These are phyloP conservation scores for Dasypolia templi DNA, from an alignment of 2,888 invertebrate species.

Conservation along the genomic window DNA sequence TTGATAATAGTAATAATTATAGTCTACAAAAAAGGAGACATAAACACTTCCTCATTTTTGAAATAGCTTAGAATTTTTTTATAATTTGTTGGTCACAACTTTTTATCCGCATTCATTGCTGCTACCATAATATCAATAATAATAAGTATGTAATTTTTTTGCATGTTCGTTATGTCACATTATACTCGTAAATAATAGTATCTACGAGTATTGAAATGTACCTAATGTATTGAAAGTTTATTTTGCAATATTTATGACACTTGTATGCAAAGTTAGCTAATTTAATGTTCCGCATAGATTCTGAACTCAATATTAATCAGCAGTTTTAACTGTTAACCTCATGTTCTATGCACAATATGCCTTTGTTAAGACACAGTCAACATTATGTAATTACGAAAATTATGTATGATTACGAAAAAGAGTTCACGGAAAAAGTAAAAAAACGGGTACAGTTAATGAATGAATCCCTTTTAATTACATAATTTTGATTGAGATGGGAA, in stretches of 20 bases:
- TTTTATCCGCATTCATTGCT: constrained; percentile 61
- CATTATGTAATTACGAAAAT: too few species aligned
- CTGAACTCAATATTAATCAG: not conserved
- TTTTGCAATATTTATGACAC: constrained; percentile 17
- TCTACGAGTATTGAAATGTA: constrained; percentile 24
- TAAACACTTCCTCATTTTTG: constrained; percentile 60
- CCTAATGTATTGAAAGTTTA: constrained; percentile 20
- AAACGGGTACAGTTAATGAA: not conserved
- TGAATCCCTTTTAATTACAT: not conserved
- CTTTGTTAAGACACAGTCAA: not conserved
- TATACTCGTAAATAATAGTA: constrained; percentile 25
- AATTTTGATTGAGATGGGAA: too few species aligned
- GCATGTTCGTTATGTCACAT: constrained; percentile 35
- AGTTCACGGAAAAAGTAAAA: too few species aligned
- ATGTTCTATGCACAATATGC: not conserved
- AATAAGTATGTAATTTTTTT: constrained; percentile 48
- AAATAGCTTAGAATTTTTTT: constrained; percentile 49
- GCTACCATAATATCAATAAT: constrained; percentile 34
- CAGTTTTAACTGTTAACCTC: not conserved
- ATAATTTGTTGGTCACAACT: constrained; percentile 52
- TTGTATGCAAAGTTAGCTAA: constrained; percentile 12
- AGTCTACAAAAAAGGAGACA: constrained; percentile 39
- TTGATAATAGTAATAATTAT: constrained; percentile 26
- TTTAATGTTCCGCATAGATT: constrained; percentile 19
- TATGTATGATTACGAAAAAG: too few species aligned